Conservation (phyloP, 64 coral and sea anemone species). For the Stichodactyla mertensii region DNA sequence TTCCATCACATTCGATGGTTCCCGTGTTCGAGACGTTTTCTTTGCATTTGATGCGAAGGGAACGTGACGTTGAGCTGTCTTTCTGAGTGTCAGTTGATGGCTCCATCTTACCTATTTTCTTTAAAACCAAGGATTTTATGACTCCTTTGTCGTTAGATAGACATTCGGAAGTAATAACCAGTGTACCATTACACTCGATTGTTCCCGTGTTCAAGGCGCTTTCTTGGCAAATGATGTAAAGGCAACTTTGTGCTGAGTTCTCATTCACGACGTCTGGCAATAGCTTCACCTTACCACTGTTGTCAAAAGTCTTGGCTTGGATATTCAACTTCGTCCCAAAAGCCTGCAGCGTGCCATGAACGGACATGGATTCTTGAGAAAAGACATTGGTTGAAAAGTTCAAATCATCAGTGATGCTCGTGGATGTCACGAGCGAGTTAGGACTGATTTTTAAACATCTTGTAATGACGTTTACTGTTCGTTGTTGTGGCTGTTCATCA, state of each 20-base stretch:
- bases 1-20: slow-evolving; percentile 29
- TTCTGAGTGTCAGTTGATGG: too few relatives aligned
- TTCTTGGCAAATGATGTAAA: slow-evolving; percentile 24
- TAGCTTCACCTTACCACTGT: slow-evolving; percentile 30
- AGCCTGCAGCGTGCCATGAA: slow-evolving; percentile 28
- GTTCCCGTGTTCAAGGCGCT: slow-evolving; percentile 16
- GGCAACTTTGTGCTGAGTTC: background rate
- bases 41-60: slow-evolving; percentile 14
- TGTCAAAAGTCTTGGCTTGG: slow-evolving; percentile 25
- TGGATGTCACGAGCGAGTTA: slow-evolving; percentile 23
- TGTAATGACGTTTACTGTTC: slow-evolving; percentile 36
- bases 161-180: slow-evolving; percentile 10
- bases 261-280: background rate
- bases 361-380: slow-evolving; percentile 21
- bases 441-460: slow-evolving; percentile 26
- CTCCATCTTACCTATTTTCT: too few relatives aligned
- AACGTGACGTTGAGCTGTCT: too few relatives aligned
- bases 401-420: background rate
- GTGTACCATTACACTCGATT: slow-evolving; percentile 32
- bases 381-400: slow-evolving; percentile 4
- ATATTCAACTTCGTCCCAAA: slow-evolving; percentile 20
- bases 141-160: slow-evolving; percentile 41
- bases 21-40: slow-evolving; percentile 19
- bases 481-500: background rate
- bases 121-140: slow-evolving; percentile 7